Evolutionary conservation across 2,888 invertebrate species (phyloP), one percentile per base, ranked within the genome.

Genomic region (Metacarcinus magister): DNA sequence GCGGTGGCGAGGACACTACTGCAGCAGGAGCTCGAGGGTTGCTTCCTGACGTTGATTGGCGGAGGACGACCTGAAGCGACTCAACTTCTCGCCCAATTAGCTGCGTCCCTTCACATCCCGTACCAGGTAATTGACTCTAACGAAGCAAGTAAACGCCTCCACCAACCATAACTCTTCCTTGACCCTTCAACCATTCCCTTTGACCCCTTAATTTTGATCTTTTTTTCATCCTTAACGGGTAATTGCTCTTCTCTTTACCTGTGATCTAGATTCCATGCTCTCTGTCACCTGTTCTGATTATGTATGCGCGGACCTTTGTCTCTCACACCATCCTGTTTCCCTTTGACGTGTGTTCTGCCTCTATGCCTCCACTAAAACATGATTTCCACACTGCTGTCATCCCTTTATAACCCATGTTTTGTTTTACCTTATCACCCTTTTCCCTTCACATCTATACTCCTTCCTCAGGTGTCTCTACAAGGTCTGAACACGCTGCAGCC

Each of bases 1-100:
- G 82, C 13, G 19, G 94, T 82, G 82, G 94, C 82, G 43, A 44
- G 94, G 94, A 44, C n/a, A 16, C 44, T 94, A 87, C 82, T 94
- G 82, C 43, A 94, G 46, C 28, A 43, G 75, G 94, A 94, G 82
- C 60, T 94, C 13, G 75, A 23, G 39, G 94, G 94, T 0, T 94
- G 94, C 82, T 60, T 82, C 82, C 82, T 94, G 23, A 94, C 94
- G 54, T 8, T 94, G 60, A 94, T 94, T 44, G 94, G 94, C n/a
- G 93, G 93, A 75, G 87, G 94, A 82, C 10, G 4, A 10, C 28
- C 13, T 13, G 94, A 75, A 16, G 82, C 94, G 28, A 82, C 54
- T 44, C 32, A 39, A 43, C 43, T 46, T 44, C 46, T 94, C 94
- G 75, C 44, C 94, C 32, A 44, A 23, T 46, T 94, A 28, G 94